phyloP scores from a whole-genome alignment of 1,140 invertebrate genomes.

The Trichonephila clavata region DNA sequence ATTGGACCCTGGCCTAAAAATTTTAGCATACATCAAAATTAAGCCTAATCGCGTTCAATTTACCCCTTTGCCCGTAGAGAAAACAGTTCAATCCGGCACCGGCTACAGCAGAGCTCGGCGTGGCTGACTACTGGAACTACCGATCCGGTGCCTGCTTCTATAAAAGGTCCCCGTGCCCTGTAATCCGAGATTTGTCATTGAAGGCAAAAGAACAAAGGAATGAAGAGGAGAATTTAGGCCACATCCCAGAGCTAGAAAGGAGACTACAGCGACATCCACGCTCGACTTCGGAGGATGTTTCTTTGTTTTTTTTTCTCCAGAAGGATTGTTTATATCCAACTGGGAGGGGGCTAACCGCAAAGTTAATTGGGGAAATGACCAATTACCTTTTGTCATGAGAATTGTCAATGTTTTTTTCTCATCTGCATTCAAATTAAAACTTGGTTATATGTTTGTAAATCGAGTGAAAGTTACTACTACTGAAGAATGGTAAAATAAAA shows the following conservation, averaged over 20 bases:
- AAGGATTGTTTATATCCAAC: not conserved
- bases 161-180: conserved; percentile 30
- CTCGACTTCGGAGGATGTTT: not conserved
- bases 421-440: too few species aligned
- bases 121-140: not conserved
- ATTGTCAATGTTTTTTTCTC: too few species aligned
- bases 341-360: not conserved
- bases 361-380: not conserved
- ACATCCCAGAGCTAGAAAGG: conserved; percentile 37
- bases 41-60: not conserved
- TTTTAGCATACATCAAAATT: not conserved
- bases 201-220: conserved; percentile 50
- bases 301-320: conserved; percentile 11
- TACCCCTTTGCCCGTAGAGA: not conserved
- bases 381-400: not conserved
- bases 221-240: conserved; percentile 50
- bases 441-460: too few species aligned
- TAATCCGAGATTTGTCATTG: conserved; percentile 55
- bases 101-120: not conserved
- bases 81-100: not conserved
- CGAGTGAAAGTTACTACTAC: too few species aligned
- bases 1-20: conserved; percentile 8
- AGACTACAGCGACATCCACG: conserved; percentile 36
- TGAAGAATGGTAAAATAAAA: too few species aligned
- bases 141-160: not conserved